Conservation (phyloP, 2,113 vertebrate species). For the Callopanchax toddi region DNA sequence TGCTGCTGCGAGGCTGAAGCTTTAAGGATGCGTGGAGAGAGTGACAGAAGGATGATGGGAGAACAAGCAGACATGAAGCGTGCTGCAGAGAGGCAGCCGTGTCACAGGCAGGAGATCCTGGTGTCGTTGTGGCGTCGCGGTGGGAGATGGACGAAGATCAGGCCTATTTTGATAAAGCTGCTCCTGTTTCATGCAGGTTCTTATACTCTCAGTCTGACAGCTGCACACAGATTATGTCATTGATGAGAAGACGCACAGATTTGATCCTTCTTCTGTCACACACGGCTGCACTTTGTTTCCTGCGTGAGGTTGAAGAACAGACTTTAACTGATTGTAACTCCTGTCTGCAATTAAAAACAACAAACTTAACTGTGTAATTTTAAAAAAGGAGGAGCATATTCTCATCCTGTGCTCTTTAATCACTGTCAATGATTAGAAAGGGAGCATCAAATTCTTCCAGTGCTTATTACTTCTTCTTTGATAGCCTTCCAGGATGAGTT, state of each 20-base stretch:
- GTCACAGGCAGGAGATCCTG: conserved; percentile 25
- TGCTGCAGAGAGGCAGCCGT: conserved; percentile 8
- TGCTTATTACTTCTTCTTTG: neutral
- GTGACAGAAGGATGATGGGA: conserved; percentile 27
- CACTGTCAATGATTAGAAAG: neutral
- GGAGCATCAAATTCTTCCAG: neutral
- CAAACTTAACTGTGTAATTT: no score
- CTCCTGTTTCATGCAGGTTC: conserved; percentile 42
- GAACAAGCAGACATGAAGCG: conserved; percentile 29
- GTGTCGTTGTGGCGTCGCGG: conserved; percentile 52
- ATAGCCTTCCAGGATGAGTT: no score
- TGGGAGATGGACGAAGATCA: conserved; percentile 57
- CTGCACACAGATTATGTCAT: conserved; percentile 24
- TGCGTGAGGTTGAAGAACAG: conserved; percentile 14
- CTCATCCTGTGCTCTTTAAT: neutral
- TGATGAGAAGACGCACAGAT: conserved; percentile 33
- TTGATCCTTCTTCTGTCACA: conserved; percentile 32
- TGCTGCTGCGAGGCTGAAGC: neutral
- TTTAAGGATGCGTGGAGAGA: conserved; percentile 4
- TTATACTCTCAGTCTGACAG: conserved; percentile 40
- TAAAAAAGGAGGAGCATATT: neutral
- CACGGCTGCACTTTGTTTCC: neutral
- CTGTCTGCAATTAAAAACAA: no score
- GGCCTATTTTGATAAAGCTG: conserved; percentile 60
- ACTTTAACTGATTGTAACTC: conserved; percentile 18